These are phyloP conservation scores for Hylaea fasciaria DNA, from an alignment of 2,888 invertebrate species.

Conservation along the genomic window DNA sequence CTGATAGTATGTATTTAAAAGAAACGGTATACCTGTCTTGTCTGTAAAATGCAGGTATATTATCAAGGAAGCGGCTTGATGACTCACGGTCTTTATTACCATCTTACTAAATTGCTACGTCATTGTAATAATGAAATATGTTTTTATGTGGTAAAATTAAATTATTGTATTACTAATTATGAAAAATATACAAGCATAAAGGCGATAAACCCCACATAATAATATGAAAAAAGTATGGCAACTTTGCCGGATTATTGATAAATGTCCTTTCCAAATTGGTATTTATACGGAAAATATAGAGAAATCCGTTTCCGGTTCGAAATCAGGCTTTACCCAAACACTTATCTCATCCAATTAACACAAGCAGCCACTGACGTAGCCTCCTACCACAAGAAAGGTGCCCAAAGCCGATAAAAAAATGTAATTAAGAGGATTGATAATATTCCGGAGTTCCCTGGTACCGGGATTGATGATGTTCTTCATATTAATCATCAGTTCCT, in stretches of 20 bases:
- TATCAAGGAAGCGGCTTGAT: conserved; percentile 10
- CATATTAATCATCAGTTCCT: conserved; percentile 15
- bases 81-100: conserved; percentile 7
- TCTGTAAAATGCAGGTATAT: background rate
- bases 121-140: too few relatives aligned
- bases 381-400: too few relatives aligned
- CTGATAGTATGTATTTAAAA: conserved; percentile 9
- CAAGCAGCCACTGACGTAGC: background rate
- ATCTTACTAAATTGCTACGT: background rate
- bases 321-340: conserved; percentile 6
- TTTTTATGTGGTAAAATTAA: too few relatives aligned
- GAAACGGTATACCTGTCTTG: conserved; percentile 9
- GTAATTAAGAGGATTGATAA: too few relatives aligned
- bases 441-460: background rate
- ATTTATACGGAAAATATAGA: background rate
- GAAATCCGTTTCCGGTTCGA: background rate
- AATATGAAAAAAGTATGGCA: too few relatives aligned
- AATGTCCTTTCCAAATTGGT: conserved; percentile 1
- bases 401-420: too few relatives aligned
- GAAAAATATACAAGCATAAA: too few relatives aligned
- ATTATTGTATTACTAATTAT: too few relatives aligned
- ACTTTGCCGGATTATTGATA: conserved; percentile 4
- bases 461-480: background rate
- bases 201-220: too few relatives aligned
- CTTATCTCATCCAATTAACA: conserved; percentile 14